A percentile compares a stretch with the other conserved stretches of the same genome.
These are phyloP conservation scores for Hippoglossus stenolepis DNA, from an alignment of 2,113 vertebrate species.

Conservation along the genomic window DNA sequence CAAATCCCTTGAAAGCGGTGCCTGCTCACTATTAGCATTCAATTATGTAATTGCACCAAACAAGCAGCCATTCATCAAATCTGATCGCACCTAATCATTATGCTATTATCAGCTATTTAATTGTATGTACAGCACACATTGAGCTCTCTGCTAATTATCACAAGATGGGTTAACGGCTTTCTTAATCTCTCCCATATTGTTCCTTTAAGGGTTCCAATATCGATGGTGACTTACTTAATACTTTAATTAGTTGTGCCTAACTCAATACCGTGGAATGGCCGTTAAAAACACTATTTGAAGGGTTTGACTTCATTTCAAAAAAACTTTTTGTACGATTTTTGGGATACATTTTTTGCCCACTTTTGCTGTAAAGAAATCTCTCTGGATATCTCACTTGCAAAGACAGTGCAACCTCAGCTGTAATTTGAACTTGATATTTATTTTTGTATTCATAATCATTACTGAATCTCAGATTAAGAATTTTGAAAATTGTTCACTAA, in stretches of 20 bases:
- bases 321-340: background rate
- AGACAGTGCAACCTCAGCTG: conserved; percentile 21
- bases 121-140: conserved; percentile 64
- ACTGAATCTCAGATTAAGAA: conserved; percentile 47
- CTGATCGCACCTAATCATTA: conserved; percentile 53
- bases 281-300: background rate
- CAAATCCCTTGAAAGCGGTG: conserved; percentile 54
- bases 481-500: conserved; percentile 58
- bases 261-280: conserved; percentile 11
- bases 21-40: conserved; percentile 57
- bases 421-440: conserved; percentile 5
- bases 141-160: conserved; percentile 59
- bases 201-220: conserved; percentile 30
- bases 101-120: conserved; percentile 67
- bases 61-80: conserved; percentile 69
- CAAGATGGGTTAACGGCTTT: conserved; percentile 63
- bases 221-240: conserved; percentile 20
- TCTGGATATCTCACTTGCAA: conserved; percentile 1
- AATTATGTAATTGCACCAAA: conserved; percentile 68
- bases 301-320: too few relatives aligned
- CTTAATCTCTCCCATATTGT: conserved; percentile 70
- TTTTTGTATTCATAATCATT: conserved; percentile 50
- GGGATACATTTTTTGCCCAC: background rate
- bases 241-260: background rate
- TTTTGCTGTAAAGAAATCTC: conserved; percentile 3